These are phyloP conservation scores for Lordiphosa fenestrarum DNA, from an alignment of 2,888 invertebrate genomes.

Conservation along the genomic window DNA sequence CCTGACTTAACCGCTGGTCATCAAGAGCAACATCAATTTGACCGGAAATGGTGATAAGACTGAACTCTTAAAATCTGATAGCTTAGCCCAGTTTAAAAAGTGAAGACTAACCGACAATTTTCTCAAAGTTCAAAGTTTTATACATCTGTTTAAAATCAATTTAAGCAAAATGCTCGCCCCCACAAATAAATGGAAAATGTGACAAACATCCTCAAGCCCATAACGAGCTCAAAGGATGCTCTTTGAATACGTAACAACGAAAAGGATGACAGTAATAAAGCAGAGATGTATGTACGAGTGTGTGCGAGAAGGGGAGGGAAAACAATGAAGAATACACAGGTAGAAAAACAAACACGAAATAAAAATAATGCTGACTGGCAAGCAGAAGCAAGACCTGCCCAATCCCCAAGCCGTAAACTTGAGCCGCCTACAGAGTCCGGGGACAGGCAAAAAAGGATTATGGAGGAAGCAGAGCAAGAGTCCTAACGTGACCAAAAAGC, in stretches of 20 bases:
- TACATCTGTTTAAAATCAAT: too few species aligned
- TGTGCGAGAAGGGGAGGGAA: slow-evolving; percentile 14
- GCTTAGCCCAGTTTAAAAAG: too few species aligned
- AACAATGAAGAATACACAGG: slow-evolving; percentile 51
- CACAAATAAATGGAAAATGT: slow-evolving; percentile 5
- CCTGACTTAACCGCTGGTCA: too few species aligned
- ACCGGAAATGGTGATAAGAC: too few species aligned
- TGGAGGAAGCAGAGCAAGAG: slow-evolving; percentile 33
- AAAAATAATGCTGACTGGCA: slow-evolving; percentile 41
- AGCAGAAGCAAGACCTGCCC: slow-evolving; percentile 12
- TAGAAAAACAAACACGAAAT: slow-evolving; percentile 17
- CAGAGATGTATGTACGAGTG: slow-evolving; percentile 6
- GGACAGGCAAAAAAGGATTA: slow-evolving; percentile 49
- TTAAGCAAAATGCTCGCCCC: neutral
- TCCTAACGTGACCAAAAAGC: slow-evolving; percentile 22
- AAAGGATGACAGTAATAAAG: slow-evolving; percentile 23
- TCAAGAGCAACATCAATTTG: too few species aligned
- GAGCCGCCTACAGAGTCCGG: slow-evolving; percentile 31
- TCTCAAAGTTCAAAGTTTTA: too few species aligned
- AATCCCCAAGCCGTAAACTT: slow-evolving; percentile 46
- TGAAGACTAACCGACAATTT: too few species aligned
- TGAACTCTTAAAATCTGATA: too few species aligned
- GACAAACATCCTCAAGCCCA: slow-evolving; percentile 28
- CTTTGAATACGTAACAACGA: slow-evolving; percentile 43
- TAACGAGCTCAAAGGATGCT: slow-evolving; percentile 47